phyloP scores from a whole-genome alignment of 1,140 invertebrate genomes.

The Dufourea novaeangliae region DNA sequence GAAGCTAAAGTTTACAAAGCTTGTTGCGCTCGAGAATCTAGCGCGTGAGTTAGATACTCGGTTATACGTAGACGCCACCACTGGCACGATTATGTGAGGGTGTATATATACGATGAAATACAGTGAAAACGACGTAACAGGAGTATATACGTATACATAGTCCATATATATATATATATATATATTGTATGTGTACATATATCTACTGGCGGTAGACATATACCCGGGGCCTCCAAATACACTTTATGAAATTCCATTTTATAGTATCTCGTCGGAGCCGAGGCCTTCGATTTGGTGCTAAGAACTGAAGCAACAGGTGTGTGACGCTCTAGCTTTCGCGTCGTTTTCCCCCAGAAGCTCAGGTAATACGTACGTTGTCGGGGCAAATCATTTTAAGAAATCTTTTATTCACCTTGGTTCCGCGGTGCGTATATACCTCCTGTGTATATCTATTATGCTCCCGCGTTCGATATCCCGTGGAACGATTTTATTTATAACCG shows the following conservation, averaged over 20 bases:
- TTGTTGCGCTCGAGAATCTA: conserved; percentile 3
- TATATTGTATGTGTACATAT: too few species aligned
- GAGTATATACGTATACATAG: too few species aligned
- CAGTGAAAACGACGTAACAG: conserved; percentile 32
- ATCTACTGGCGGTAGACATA: conserved; percentile 51
- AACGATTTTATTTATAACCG: neutral
- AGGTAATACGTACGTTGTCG: conserved; percentile 68
- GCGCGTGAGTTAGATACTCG: conserved; percentile 1
- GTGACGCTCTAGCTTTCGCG: conserved; percentile 68
- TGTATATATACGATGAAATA: neutral
- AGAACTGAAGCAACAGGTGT: conserved; percentile 81
- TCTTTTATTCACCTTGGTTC: conserved; percentile 65
- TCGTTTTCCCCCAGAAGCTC: conserved; percentile 65
- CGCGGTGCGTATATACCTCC: neutral
- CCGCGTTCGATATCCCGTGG: neutral
- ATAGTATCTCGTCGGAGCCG: conserved; percentile 62
- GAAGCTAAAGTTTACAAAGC: conserved; percentile 5
- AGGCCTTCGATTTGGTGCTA: conserved; percentile 77
- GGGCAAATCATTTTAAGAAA: conserved; percentile 69
- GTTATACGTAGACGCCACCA: neutral
- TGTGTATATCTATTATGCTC: conserved; percentile 7
- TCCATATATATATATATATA: too few species aligned
- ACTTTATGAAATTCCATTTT: conserved; percentile 74
- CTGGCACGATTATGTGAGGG: neutral
- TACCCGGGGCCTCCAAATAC: conserved; percentile 58